Conservation (phyloP, 2,113 vertebrate species). For the Conger conger region DNA sequence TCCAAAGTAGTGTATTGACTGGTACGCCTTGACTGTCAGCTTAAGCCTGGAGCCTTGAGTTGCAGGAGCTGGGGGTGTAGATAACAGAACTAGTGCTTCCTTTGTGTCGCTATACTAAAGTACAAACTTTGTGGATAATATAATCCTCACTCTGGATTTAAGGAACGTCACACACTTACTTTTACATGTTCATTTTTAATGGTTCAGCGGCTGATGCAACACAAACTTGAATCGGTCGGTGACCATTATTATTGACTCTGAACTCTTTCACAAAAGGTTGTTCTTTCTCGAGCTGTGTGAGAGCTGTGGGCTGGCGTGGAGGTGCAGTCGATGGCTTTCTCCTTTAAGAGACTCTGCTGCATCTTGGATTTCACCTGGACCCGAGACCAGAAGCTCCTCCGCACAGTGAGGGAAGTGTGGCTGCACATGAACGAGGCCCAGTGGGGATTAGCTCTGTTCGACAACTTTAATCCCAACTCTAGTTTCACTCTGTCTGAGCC, state of each 20-base stretch:
- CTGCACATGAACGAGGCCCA: too few species aligned
- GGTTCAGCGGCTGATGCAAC: not conserved
- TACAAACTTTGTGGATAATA: slow-evolving; percentile 1
- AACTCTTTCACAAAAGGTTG: not conserved
- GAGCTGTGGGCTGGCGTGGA: not conserved
- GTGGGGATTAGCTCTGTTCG: too few species aligned
- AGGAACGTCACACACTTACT: not conserved
- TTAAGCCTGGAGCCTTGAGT: slow-evolving; percentile 27
- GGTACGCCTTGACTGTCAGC: slow-evolving; percentile 32
- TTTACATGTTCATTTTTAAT: not conserved
- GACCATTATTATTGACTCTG: not conserved
- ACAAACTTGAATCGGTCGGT: not conserved
- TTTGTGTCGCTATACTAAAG: not conserved
- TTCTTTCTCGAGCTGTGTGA: not conserved
- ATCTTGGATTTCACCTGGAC: too few species aligned
- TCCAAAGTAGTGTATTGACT: slow-evolving; percentile 33
- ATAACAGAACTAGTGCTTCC: not conserved
- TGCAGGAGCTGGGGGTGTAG: not conserved
- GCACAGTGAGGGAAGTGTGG: too few species aligned
- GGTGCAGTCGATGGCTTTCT: not conserved
- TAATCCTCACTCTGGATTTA: slow-evolving; percentile 4
- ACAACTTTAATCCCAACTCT: too few species aligned
- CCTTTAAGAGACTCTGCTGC: not conserved
- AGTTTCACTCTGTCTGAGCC: too few species aligned
- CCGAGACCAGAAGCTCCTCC: too few species aligned